phyloP scores from a whole-genome alignment of 2,888 invertebrate genomes.

The Melanargia galathea region DNA sequence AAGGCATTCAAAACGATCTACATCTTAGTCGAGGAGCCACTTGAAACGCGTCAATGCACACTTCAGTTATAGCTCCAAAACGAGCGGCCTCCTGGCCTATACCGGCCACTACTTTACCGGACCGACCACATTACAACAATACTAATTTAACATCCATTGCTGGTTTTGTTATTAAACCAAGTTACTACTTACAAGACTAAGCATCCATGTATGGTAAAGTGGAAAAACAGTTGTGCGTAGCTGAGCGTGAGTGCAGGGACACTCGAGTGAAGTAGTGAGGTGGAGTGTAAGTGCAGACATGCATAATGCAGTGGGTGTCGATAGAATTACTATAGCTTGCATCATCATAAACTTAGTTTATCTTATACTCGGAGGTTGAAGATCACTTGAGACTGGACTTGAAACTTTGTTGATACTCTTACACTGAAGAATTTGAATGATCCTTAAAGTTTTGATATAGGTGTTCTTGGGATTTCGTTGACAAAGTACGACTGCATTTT shows the following conservation, averaged over 20 bases:
- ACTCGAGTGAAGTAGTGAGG: conserved; percentile 47
- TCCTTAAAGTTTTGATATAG: too few relatives aligned
- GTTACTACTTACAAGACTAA: not conserved
- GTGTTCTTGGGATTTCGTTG: too few relatives aligned
- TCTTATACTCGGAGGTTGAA: conserved; percentile 44
- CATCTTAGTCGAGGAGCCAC: conserved; percentile 68
- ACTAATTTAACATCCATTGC: conserved; percentile 35
- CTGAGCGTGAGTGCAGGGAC: conserved; percentile 47
- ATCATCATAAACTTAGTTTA: conserved; percentile 61
- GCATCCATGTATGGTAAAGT: conserved; percentile 41
- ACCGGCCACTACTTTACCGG: conserved; percentile 37
- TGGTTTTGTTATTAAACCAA: not conserved
- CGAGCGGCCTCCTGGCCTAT: conserved; percentile 56
- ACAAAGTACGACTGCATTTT: too few relatives aligned
- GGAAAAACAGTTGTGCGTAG: conserved; percentile 42
- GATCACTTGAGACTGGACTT: conserved; percentile 21
- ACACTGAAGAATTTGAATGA: not conserved
- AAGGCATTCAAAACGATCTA: conserved; percentile 67
- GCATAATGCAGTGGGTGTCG: conserved; percentile 68
- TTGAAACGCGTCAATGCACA: conserved; percentile 72
- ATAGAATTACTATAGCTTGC: conserved; percentile 58
- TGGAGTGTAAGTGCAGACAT: conserved; percentile 67
- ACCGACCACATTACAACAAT: not conserved
- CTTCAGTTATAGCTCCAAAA: conserved; percentile 64
- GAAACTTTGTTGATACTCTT: conserved; percentile 21